Evolutionary conservation across 2,797 vertebrate genomes (phyloP), one percentile per base, ranked within the genome.

Genomic region (Phataginus tricuspis): DNA sequence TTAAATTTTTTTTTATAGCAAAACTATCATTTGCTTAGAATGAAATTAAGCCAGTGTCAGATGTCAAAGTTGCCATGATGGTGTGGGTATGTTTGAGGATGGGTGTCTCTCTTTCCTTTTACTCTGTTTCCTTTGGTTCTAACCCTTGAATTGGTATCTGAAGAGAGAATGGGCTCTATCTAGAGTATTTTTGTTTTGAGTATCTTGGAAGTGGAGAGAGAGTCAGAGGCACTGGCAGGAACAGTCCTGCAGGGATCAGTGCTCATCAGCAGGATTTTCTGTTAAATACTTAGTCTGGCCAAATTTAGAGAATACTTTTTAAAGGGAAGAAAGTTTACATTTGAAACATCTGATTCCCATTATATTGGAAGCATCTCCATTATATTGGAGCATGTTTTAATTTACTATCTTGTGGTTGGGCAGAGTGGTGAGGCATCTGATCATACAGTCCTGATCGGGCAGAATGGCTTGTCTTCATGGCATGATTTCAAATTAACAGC

Each of bases 301-400:
- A 91, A 68, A 87, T 86, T 86, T 83, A 84, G 42, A 85, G 25
- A 86, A 66, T 69, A 94, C 21, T 77, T 78, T 59, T 78, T 59
- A 83, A 92, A 84, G 34, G 25, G 51, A 66, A 63, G 74, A 27
- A 31, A n/a, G 8, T 45, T 90, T 86, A 57, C n/a, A 37, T 42
- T 93, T 85, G 72, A 39, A 39, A n/a, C 2, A 37, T 69, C 16
- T 90, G 51, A 31, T 79, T 45, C 45, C 45, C 45, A 45, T 45
- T 45, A 45, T 45, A 11, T 45, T 45, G 45, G 45, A 45, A 45
- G 45, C 45, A 45, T 10, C 45, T 45, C 45, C 61, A 63, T 55
- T 87, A 23, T 42, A 29, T 74, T 94, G 27, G 77, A 53, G 82
- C 14, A 68, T 59, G 57, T 77, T 74, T 16, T 87, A 31, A 93